Evolutionary conservation across 2,888 invertebrate genomes (phyloP).

Genomic region (Agrotis ipsilon): DNA sequence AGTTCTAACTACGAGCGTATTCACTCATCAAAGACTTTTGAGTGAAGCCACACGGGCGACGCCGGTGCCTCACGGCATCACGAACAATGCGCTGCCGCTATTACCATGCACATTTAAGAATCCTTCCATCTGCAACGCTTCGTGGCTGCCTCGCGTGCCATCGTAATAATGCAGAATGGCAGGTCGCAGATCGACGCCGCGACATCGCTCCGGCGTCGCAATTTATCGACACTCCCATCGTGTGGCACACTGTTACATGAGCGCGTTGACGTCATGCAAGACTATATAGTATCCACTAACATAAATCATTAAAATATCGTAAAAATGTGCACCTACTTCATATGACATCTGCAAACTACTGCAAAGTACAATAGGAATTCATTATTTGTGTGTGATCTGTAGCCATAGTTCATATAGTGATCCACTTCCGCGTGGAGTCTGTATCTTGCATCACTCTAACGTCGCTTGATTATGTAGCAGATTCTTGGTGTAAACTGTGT

Average conservation of each 20-base stretch:
- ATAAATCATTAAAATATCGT: neutral
- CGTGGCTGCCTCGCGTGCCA: neutral
- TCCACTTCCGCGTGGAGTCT: neutral
- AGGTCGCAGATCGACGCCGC: neutral
- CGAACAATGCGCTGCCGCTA: neutral
- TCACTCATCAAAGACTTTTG: neutral
- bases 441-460: constrained; percentile 37
- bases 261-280: constrained; percentile 1
- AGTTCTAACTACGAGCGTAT: constrained; percentile 3
- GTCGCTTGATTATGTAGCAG: constrained; percentile 23
- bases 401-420: constrained; percentile 10
- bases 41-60: neutral
- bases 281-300: constrained; percentile 1
- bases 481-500: constrained; percentile 22
- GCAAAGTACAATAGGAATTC: constrained; percentile 24
- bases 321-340: constrained; percentile 12
- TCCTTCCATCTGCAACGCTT: neutral
- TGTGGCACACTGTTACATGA: neutral
- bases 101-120: neutral
- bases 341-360: constrained; percentile 13
- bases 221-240: neutral
- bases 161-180: neutral
- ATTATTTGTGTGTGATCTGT: constrained; percentile 24
- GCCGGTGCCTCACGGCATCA: neutral
- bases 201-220: neutral